Conservation (phyloP, 2,888 invertebrate genomes). For the Cephus sareptanus region DNA sequence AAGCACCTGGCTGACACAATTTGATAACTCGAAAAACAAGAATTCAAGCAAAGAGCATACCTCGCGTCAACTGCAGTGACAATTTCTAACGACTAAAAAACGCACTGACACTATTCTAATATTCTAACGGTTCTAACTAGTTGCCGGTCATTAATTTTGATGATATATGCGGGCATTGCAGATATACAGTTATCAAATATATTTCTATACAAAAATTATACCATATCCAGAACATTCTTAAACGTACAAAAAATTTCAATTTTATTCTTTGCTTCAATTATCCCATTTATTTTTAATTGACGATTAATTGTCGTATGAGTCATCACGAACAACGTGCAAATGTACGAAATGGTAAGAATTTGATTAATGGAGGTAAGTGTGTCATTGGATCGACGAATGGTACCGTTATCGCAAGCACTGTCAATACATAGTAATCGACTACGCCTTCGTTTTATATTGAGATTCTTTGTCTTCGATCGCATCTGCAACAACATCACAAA, state of each 20-base stretch:
- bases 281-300: background rate
- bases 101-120: background rate
- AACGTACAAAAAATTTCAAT: background rate
- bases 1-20: background rate
- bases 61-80: background rate
- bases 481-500: background rate
- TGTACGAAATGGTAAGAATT: constrained; percentile 14
- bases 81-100: background rate
- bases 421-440: constrained; percentile 51
- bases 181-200: background rate
- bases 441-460: constrained; percentile 28
- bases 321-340: constrained; percentile 9
- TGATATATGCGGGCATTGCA: background rate
- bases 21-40: background rate
- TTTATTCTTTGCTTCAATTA: background rate
- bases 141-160: background rate
- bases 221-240: background rate
- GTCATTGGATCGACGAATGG: constrained; percentile 52
- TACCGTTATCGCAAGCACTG: constrained; percentile 49
- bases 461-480: background rate
- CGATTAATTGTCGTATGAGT: background rate
- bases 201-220: background rate
- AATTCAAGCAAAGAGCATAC: background rate
- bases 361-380: constrained; percentile 42
- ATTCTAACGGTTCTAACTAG: background rate